A percentile compares a stretch with the other conserved stretches of the same genome.
Evolutionary conservation across 2,113 vertebrate genomes (phyloP).

Genomic region (Zosterops hypoxanthus): DNA sequence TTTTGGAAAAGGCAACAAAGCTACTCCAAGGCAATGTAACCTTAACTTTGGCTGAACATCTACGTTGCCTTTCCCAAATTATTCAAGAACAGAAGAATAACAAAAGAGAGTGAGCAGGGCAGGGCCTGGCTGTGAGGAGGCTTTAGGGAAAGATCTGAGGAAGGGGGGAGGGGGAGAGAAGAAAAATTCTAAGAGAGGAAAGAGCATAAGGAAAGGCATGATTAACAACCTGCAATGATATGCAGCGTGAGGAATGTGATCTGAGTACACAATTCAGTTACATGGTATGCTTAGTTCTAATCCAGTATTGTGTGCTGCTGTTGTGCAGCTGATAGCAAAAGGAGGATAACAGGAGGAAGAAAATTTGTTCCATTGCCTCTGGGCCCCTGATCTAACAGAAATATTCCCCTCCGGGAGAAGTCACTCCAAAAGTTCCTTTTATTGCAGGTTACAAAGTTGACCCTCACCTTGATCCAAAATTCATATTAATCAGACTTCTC

Average conservation of each 20-base stretch:
- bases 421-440: constrained; percentile 15
- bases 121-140: neutral
- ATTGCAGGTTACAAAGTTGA: constrained; percentile 13
- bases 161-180: neutral
- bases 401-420: neutral
- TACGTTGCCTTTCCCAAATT: neutral
- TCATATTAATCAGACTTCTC: constrained; percentile 9
- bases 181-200: neutral
- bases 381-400: constrained; percentile 33
- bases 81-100: neutral
- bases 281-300: neutral
- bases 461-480: constrained; percentile 46
- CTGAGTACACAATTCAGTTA: neutral
- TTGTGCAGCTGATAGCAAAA: constrained; percentile 48
- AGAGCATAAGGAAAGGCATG: neutral
- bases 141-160: neutral
- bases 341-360: neutral
- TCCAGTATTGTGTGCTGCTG: neutral
- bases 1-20: neutral
- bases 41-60: neutral
- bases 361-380: constrained; percentile 42
- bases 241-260: neutral
- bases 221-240: neutral
- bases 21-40: neutral
- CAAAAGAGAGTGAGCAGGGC: neutral